A percentile compares a stretch with the other conserved stretches of the same genome.
These are phyloP conservation scores for Puffinus mauretanicus DNA, from an alignment of 2,113 vertebrate genomes.

Conservation along the genomic window DNA sequence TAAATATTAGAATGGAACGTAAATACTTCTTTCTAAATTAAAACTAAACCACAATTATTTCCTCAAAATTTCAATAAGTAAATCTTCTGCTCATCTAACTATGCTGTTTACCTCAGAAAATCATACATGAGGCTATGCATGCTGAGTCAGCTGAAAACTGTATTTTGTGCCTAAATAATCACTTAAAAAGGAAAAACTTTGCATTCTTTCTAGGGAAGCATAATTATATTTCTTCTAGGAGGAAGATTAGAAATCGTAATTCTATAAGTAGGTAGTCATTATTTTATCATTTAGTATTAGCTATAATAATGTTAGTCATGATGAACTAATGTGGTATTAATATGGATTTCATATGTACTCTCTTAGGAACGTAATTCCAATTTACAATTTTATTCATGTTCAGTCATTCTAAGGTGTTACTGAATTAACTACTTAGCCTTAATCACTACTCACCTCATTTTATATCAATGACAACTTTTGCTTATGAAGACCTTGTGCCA, in stretches of 20 bases:
- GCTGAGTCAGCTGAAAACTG: not conserved
- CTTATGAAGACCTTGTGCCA: not conserved
- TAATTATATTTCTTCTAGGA: conserved; percentile 33
- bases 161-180: not conserved
- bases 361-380: conserved; percentile 69
- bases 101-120: not conserved
- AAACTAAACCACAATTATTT: not conserved
- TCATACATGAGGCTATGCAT: not conserved
- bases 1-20: not conserved
- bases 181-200: conserved; percentile 9
- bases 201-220: not conserved
- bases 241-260: conserved; percentile 55
- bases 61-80: not conserved
- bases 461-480: conserved; percentile 3
- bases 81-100: not conserved
- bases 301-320: conserved; percentile 70
- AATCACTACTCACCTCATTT: conserved; percentile 66
- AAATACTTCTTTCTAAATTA: not conserved
- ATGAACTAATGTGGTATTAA: conserved; percentile 70
- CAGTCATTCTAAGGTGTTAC: conserved; percentile 72
- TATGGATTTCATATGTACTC: conserved; percentile 67
- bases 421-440: conserved; percentile 71
- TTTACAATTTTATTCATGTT: conserved; percentile 73
- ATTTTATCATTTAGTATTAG: conserved; percentile 74
- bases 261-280: conserved; percentile 66